phyloP scores from a whole-genome alignment of 2,888 invertebrate species.

The Calliphora vomitoria region DNA sequence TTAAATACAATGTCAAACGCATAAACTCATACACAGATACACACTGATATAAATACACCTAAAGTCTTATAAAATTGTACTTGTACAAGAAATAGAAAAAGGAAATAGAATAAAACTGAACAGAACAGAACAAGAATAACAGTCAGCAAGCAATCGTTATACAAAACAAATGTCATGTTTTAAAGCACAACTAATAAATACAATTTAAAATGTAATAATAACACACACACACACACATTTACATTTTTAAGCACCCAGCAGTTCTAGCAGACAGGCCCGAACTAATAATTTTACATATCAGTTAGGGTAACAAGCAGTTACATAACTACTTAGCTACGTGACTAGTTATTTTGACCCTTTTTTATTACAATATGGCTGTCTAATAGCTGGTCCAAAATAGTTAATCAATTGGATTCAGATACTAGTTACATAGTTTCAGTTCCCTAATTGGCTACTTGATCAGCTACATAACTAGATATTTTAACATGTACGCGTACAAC shows the following conservation, averaged over 20 bases:
- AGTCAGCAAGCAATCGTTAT: conserved; percentile 30
- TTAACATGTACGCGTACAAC: too few relatives aligned
- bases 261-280: too few relatives aligned
- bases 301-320: too few relatives aligned
- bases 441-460: too few relatives aligned
- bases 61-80: conserved; percentile 18
- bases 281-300: too few relatives aligned
- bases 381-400: too few relatives aligned
- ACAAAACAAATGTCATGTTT: conserved; percentile 71
- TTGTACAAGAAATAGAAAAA: conserved; percentile 14
- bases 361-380: too few relatives aligned
- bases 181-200: conserved; percentile 70
- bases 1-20: conserved; percentile 59
- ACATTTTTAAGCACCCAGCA: neutral
- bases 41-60: neutral
- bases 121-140: conserved; percentile 21
- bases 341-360: too few relatives aligned
- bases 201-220: conserved; percentile 69
- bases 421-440: too few relatives aligned
- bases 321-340: too few relatives aligned
- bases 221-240: conserved; percentile 17
- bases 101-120: conserved; percentile 10
- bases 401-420: too few relatives aligned
- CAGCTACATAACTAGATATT: too few relatives aligned
- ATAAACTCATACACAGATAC: neutral